Evolutionary conservation across 2,888 invertebrate species (phyloP).

Genomic region (Epistrophe grossulariae): DNA sequence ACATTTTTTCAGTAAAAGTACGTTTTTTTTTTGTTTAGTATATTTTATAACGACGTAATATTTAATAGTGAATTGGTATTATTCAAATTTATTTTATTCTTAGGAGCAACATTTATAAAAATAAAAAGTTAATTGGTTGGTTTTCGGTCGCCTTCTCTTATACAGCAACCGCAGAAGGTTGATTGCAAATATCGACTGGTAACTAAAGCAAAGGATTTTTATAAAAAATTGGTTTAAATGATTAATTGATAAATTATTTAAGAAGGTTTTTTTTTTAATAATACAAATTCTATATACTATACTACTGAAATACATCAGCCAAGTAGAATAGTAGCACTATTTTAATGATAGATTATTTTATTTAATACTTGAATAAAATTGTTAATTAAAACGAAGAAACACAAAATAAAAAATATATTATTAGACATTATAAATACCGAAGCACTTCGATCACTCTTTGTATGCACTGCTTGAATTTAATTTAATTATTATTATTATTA

Average conservation of each 20-base stretch:
- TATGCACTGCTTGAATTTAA: slow-evolving; percentile 41
- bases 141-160: slow-evolving; percentile 91
- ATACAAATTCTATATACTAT: too few species aligned
- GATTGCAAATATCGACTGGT: slow-evolving; percentile 82
- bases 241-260: too few species aligned
- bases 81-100: slow-evolving; percentile 56
- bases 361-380: background rate
- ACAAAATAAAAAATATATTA: slow-evolving; percentile 5
- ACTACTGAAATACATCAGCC: too few species aligned
- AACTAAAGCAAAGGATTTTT: slow-evolving; percentile 42
- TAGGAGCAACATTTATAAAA: slow-evolving; percentile 44
- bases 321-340: too few species aligned
- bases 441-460: slow-evolving; percentile 20
- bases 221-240: slow-evolving; percentile 26
- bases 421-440: background rate
- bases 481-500: too few species aligned
- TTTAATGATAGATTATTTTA: too few species aligned
- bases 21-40: slow-evolving; percentile 32
- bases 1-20: slow-evolving; percentile 7
- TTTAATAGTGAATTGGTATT: slow-evolving; percentile 40
- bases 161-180: slow-evolving; percentile 94
- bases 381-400: slow-evolving; percentile 15
- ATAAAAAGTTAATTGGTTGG: slow-evolving; percentile 82
- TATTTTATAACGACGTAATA: slow-evolving; percentile 14
- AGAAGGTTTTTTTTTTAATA: too few species aligned